Evolutionary conservation across 2,797 vertebrate genomes (phyloP).

Genomic region (Siniperca scherzeri): DNA sequence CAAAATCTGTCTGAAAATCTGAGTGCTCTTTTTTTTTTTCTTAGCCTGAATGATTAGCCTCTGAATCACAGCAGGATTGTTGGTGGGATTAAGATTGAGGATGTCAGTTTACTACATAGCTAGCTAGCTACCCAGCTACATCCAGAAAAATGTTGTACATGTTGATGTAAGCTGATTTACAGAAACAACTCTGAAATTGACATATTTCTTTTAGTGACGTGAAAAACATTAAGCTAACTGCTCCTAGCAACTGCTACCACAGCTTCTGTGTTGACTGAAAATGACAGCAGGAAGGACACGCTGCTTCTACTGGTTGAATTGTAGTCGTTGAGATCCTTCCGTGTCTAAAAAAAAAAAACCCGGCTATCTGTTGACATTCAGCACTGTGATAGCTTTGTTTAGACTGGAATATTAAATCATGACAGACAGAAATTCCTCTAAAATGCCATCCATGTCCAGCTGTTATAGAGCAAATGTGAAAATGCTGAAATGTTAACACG

Average conservation of each 20-base stretch:
- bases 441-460: slow-evolving; percentile 3
- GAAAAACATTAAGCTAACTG: no score
- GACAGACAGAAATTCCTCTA: neutral
- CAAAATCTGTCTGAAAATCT: neutral
- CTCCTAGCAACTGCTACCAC: no score
- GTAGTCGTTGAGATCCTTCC: neutral
- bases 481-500: neutral
- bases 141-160: no score
- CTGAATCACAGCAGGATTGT: neutral
- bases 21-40: no score
- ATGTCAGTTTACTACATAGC: neutral
- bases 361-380: neutral
- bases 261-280: no score
- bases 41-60: neutral
- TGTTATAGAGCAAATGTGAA: slow-evolving; percentile 17
- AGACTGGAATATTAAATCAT: neutral
- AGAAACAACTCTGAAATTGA: no score
- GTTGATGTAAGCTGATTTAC: no score
- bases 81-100: neutral
- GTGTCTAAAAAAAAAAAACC: neutral
- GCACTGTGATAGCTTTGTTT: neutral
- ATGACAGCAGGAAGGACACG: no score
- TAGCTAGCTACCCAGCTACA: no score
- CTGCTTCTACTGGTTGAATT: neutral
- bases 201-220: no score